These are phyloP conservation scores for Xanthorhoe designata DNA, from an alignment of 2,888 invertebrate genomes.

Conservation along the genomic window DNA sequence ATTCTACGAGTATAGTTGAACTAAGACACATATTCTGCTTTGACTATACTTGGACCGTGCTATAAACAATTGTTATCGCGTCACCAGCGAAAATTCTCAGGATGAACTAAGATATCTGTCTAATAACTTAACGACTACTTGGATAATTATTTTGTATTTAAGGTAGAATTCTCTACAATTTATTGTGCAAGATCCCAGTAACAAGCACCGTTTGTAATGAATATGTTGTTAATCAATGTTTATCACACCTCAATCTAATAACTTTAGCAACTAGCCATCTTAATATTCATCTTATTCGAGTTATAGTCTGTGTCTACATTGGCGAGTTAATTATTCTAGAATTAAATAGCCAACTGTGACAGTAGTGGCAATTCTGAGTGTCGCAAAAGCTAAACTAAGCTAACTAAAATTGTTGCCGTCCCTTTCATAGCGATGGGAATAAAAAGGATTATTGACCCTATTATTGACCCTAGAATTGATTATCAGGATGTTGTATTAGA, in stretches of 20 bases:
- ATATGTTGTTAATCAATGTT: slow-evolving; percentile 10
- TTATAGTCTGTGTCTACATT: background rate
- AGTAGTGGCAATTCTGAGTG: too few relatives aligned
- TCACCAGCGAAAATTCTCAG: background rate
- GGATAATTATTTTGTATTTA: background rate
- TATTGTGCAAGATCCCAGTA: background rate
- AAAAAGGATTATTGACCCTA: too few relatives aligned
- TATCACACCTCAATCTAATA: slow-evolving; percentile 17
- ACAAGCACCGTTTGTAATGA: background rate
- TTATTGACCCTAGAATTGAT: background rate
- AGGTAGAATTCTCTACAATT: background rate
- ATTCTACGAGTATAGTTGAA: too few relatives aligned
- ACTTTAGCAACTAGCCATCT: slow-evolving; percentile 1
- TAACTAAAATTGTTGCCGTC: too few relatives aligned
- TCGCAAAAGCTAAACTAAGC: too few relatives aligned
- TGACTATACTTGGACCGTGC: too few relatives aligned
- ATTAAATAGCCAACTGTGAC: background rate
- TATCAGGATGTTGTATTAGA: background rate
- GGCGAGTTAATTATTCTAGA: background rate
- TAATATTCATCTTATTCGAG: background rate
- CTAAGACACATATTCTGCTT: too few relatives aligned
- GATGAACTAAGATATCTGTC: background rate
- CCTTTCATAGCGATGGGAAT: too few relatives aligned
- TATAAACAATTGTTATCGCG: background rate
- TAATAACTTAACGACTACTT: background rate